Evolutionary conservation across 2,113 vertebrate genomes (phyloP).

Genomic region (Etheostoma spectabile): DNA sequence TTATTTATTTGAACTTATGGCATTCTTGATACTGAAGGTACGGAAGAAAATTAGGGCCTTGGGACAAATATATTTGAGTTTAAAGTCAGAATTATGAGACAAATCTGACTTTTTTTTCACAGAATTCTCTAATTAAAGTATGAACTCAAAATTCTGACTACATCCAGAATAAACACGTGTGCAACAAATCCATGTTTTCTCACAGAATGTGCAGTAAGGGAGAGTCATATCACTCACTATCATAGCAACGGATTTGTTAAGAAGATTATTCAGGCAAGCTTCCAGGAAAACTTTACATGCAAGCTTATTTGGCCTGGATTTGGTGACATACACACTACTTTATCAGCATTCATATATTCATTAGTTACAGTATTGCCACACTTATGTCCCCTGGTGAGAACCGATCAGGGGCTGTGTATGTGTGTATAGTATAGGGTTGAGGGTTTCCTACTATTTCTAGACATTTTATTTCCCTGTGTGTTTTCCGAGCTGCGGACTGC

Average conservation of each 20-base stretch:
- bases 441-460: constrained; percentile 1
- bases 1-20: not conserved
- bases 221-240: not conserved
- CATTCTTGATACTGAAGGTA: not conserved
- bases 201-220: too few species aligned
- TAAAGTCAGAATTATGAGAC: too few species aligned
- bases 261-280: not conserved
- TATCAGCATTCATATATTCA: not conserved
- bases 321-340: not conserved
- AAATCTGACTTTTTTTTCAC: too few species aligned
- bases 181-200: too few species aligned
- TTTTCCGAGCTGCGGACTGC: constrained; percentile 44
- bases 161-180: too few species aligned
- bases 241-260: not conserved
- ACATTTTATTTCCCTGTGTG: not conserved
- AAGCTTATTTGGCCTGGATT: not conserved
- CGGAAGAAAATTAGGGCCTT: too few species aligned
- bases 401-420: not conserved
- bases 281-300: not conserved
- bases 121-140: too few species aligned
- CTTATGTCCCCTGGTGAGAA: not conserved
- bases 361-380: not conserved
- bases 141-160: too few species aligned
- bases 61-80: too few species aligned
- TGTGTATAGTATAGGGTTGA: not conserved